phyloP scores from a whole-genome alignment of 1,140 invertebrate genomes.

The Sitobion miscanthi region DNA sequence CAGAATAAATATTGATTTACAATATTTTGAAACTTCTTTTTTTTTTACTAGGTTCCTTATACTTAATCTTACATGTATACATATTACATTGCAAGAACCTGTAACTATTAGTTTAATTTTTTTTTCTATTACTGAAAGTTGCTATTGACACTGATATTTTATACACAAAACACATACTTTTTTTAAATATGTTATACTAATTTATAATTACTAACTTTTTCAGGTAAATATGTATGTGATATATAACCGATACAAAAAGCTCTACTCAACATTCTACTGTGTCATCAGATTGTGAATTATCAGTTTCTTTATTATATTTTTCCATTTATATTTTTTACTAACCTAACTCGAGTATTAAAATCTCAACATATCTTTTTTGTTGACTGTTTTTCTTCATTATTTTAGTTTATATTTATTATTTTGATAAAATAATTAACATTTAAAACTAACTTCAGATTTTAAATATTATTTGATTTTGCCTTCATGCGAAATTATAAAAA shows the following conservation, averaged over 20 bases:
- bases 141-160: neutral
- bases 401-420: neutral
- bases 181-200: neutral
- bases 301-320: slow-evolving; percentile 41
- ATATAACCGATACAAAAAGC: slow-evolving; percentile 68
- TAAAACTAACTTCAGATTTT: neutral
- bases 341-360: neutral
- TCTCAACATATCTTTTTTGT: neutral
- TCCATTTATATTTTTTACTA: slow-evolving; percentile 10
- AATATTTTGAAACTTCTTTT: too few relatives aligned
- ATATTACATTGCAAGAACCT: too few relatives aligned
- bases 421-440: neutral
- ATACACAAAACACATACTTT: neutral
- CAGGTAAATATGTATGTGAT: slow-evolving; percentile 88
- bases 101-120: neutral
- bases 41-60: too few relatives aligned
- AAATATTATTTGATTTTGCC: neutral
- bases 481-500: neutral
- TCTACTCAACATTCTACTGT: slow-evolving; percentile 36
- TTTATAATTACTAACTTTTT: slow-evolving; percentile 58
- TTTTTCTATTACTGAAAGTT: neutral
- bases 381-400: neutral
- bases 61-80: too few relatives aligned
- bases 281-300: slow-evolving; percentile 44
- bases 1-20: too few relatives aligned